phyloP scores from a whole-genome alignment of 2,888 invertebrate genomes.

The Smittia aterrima region DNA sequence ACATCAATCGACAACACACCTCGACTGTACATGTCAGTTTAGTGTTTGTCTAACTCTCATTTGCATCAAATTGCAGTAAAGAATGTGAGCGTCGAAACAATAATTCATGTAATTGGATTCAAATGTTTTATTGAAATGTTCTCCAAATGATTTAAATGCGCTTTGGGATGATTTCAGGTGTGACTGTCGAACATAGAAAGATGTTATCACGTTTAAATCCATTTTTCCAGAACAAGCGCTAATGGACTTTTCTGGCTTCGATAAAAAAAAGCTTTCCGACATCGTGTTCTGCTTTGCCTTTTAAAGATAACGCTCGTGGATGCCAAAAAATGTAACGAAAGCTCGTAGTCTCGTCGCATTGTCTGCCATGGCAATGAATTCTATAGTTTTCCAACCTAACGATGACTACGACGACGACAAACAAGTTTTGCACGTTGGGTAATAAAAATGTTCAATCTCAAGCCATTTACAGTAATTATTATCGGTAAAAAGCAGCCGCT shows the following conservation, averaged over 20 bases:
- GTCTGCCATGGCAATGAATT: conserved; percentile 4
- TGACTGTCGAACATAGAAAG: not conserved
- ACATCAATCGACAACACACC: not conserved
- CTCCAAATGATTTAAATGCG: too few relatives aligned
- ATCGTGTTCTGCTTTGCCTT: too few relatives aligned
- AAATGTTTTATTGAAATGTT: not conserved
- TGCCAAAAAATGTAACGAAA: not conserved
- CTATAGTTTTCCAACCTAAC: too few relatives aligned
- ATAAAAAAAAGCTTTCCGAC: too few relatives aligned
- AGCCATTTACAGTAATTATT: too few relatives aligned
- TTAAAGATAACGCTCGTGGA: too few relatives aligned
- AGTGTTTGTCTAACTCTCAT: not conserved
- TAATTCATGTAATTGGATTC: not conserved
- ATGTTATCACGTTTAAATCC: too few relatives aligned
- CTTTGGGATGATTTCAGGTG: not conserved
- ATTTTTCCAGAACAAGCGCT: too few relatives aligned
- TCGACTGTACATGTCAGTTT: not conserved
- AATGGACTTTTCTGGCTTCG: too few relatives aligned
- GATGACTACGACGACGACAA: not conserved
- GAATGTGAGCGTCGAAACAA: not conserved
- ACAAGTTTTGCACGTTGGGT: conserved; percentile 7
- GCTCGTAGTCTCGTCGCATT: not conserved
- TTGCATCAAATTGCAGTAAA: not conserved
- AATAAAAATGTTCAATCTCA: not conserved
- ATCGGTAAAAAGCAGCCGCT: not conserved